A percentile compares a stretch with the other conserved stretches of the same genome.
Conservation (phyloP, 2,888 invertebrate species). For the Cremastinae sp. region DNA sequence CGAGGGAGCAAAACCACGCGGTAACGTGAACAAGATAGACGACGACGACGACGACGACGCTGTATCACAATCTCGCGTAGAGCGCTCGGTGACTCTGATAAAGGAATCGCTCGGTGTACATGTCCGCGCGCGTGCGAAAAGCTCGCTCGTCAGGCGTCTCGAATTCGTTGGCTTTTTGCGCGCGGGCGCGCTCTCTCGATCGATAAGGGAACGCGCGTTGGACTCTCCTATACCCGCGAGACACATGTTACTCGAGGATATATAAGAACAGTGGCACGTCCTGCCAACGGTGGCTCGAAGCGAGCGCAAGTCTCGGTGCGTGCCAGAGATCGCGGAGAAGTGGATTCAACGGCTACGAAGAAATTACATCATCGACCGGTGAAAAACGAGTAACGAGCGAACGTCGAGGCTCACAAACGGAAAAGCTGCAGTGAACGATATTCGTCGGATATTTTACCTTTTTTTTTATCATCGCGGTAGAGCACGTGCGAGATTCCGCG, state of each 20-base stretch:
- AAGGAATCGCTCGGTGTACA: too few relatives aligned
- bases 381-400: constrained; percentile 11
- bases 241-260: too few relatives aligned
- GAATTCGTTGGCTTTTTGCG: too few relatives aligned
- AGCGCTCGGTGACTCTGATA: not conserved
- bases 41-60: not conserved
- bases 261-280: too few relatives aligned
- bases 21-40: constrained; percentile 51
- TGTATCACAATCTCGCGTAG: not conserved
- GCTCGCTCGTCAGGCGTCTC: too few relatives aligned
- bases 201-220: too few relatives aligned
- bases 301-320: not conserved
- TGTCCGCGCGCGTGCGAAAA: too few relatives aligned
- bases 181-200: too few relatives aligned
- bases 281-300: not conserved
- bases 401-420: not conserved
- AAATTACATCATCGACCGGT: constrained; percentile 38
- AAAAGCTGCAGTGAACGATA: not conserved
- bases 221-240: too few relatives aligned
- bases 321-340: not conserved
- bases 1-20: constrained; percentile 64
- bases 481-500: too few relatives aligned
- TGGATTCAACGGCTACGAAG: not conserved
- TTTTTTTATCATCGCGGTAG: not conserved
- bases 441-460: not conserved